phyloP scores from a whole-genome alignment of 2,888 invertebrate genomes.

The Pilophorus perplexus region DNA sequence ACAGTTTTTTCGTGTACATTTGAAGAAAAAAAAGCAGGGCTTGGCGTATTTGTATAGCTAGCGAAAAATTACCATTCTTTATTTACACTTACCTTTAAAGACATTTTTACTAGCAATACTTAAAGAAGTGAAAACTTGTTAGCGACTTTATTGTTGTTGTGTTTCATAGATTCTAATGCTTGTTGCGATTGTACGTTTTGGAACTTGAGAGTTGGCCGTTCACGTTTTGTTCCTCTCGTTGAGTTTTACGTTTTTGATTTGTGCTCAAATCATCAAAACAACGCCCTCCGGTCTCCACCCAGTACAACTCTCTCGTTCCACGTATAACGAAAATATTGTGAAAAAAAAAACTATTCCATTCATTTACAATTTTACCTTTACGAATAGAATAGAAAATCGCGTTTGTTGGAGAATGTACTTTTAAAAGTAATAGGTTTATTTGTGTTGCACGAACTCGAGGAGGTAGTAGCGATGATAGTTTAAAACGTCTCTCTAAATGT shows the following conservation, averaged over 20 bases:
- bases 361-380: conserved; percentile 14
- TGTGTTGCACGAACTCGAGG: conserved; percentile 28
- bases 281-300: no score
- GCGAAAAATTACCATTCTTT: conserved; percentile 16
- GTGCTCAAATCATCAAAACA: no score
- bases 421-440: conserved; percentile 31
- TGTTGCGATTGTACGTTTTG: conserved; percentile 27
- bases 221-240: no score
- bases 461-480: conserved; percentile 25
- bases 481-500: conserved; percentile 29
- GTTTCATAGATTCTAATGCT: conserved; percentile 37
- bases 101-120: conserved; percentile 37
- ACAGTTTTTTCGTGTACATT: conserved; percentile 20
- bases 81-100: conserved; percentile 25
- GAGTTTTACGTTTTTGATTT: no score
- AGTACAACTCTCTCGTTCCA: conserved; percentile 30
- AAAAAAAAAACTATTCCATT: conserved; percentile 2
- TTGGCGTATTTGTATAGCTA: conserved; percentile 36
- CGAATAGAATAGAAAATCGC: conserved; percentile 16
- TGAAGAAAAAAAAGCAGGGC: conserved; percentile 15
- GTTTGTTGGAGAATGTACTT: conserved; percentile 19
- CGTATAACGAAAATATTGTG: conserved; percentile 19
- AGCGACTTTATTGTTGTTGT: conserved; percentile 36
- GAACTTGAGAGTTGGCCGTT: conserved; percentile 33
- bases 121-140: conserved; percentile 14